Evolutionary conservation across 2,113 vertebrate species (phyloP), one percentile per base, ranked within the genome.

Genomic region (Ailuropoda melanoleuca): DNA sequence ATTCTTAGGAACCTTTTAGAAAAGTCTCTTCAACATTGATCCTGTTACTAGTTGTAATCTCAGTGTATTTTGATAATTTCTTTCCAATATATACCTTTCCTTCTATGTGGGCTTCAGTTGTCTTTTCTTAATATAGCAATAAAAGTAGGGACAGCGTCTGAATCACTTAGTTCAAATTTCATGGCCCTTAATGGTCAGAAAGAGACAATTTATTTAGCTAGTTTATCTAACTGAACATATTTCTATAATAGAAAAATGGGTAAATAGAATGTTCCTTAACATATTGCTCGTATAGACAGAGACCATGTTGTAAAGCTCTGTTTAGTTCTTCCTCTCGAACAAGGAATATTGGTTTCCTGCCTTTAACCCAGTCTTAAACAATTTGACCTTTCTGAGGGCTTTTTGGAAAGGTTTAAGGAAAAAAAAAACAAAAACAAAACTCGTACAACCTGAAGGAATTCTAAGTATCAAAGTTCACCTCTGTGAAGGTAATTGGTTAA

Each of bases 161-260:
- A 37, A 80, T 24, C 4, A 13, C 21, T 90, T 90, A 68, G 43
- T 39, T 92, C 68, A 84, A 34, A 85, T 90, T 64, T 83, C 13
- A 31, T 94, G 85, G 18, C 60, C 48, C 17, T 93, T 88, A 81
- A 66, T 96, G 48, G 48, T 93, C 86, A 84, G 34, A 66, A 18
- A 92, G 74, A 94, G 62, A 64, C 90, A 48, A 6, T 92, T 58
- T 93, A 86, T 89, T 96, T 21, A 87, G 26, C 58, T 88, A 82
- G n/a, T 91, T 95, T 68, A 93, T 93, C 29, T 34, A 92, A 68
- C 19, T 62, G 48, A 31, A 87, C 55, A 53, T 74, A 74, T 68
- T 60, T 86, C 50, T 75, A 4, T 80, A 77, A 56, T 23, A 82
- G 90, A 88, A 87, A 83, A 43, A 82, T 82, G 46, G 93, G 29